Base-by-base conservation (phyloP, 2,888 invertebrate genomes). In the Aradus depressus region DNA sequence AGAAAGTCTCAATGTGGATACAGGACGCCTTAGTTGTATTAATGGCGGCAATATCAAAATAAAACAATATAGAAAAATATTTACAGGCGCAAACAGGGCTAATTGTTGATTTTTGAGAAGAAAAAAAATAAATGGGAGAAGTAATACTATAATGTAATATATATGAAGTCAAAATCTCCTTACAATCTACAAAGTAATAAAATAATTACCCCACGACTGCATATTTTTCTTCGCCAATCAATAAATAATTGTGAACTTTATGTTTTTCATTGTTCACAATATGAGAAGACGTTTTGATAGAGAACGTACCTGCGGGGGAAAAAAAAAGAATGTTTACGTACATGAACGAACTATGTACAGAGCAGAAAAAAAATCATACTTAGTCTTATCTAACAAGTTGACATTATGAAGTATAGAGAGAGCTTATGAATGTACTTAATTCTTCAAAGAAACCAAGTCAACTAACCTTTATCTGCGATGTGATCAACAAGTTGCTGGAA, bases 401-500 rank as follows among this genome's bases (percentile, higher is more conserved):
- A 34, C 4, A 6, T 34, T 34, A 34, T 34, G n/a, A 28, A 10
- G 31, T 28, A 10, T 8, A 28, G n/a, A 28, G n/a, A 28, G 6
- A 10, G 31, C 6, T 28, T 28, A 10, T 8, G 6, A 28, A 28
- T 28, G 31, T 10, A 8, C 31, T n/a, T 10, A 8, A 28, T 28
- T n/a, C 31, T 28, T 10, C 31, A 28, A 28, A 28, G 31, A 28
- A 28, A 39, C 8, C 10, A 39, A 39, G 35, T 34, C 6, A 35
- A 35, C 16, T 47, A 43, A 67, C 72, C 72, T 56, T 67, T 66
- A 21, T 62, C 60, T 1, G 73, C 72, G 62, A 89, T 80, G 60
- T 77, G 75, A 65, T 81, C 79, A 28, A 92, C 81, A 54, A 93
- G 75, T 60, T 79, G 75, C 70, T 97, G 96, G 66, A 95, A 84